A percentile compares a stretch with the other conserved stretches of the same genome.
Evolutionary conservation across 2,888 invertebrate genomes (phyloP).

Genomic region (Iphiclides podalirius): DNA sequence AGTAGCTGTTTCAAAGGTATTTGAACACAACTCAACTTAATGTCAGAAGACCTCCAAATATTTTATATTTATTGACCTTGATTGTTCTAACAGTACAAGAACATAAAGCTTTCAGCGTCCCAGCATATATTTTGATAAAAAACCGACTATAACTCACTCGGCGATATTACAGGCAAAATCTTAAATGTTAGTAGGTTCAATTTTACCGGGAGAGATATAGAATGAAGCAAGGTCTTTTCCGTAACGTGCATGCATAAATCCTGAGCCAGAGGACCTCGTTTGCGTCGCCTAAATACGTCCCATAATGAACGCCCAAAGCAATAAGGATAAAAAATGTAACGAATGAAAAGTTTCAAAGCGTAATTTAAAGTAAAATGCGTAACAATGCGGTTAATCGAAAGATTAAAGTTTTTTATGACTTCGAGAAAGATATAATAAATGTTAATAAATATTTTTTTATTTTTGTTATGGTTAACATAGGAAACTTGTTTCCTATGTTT

Average conservation of each 20-base stretch:
- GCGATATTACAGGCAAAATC: neutral
- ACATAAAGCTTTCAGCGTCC: too few species aligned
- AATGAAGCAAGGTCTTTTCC: conserved; percentile 1
- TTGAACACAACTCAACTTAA: too few species aligned
- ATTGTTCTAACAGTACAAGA: too few species aligned
- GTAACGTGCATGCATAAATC: conserved; percentile 15
- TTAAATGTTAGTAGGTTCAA: conserved; percentile 3
- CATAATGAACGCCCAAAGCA: conserved; percentile 13
- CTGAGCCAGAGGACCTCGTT: conserved; percentile 1
- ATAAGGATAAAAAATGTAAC: conserved; percentile 4
- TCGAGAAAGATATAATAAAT: too few species aligned
- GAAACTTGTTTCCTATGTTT: too few species aligned
- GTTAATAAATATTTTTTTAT: too few species aligned
- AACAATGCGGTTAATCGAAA: neutral
- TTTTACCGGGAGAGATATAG: conserved; percentile 8
- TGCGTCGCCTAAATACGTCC: conserved; percentile 1
- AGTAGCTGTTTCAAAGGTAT: too few species aligned
- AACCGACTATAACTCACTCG: neutral
- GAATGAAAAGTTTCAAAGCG: conserved; percentile 1
- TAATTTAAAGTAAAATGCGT: conserved; percentile 2
- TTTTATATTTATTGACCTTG: too few species aligned
- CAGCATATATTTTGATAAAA: neutral
- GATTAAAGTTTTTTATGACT: too few species aligned
- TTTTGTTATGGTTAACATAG: too few species aligned
- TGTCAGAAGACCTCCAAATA: too few species aligned